These are phyloP conservation scores for Belgica antarctica DNA, from an alignment of 2,888 invertebrate species.

Conservation along the genomic window DNA sequence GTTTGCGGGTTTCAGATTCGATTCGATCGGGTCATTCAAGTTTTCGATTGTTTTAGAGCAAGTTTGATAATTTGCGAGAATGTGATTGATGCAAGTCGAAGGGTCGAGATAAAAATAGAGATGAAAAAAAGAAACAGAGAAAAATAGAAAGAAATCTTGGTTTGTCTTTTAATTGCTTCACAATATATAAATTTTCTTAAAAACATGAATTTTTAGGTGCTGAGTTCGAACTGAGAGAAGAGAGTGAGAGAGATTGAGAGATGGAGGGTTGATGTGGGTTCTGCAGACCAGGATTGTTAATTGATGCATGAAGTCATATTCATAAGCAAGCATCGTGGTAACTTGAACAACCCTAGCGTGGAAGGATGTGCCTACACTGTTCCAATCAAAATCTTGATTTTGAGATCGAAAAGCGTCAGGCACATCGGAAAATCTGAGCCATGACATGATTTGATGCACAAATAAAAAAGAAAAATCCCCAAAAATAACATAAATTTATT, in stretches of 20 bases:
- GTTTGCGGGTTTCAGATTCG: slow-evolving; percentile 33
- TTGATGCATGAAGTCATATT: no score
- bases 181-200: no score
- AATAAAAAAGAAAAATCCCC: background rate
- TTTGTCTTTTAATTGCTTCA: slow-evolving; percentile 35
- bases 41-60: background rate
- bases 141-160: slow-evolving; percentile 33
- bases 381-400: background rate
- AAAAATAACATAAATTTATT: background rate
- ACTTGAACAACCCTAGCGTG: no score
- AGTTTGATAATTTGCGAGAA: slow-evolving; percentile 33
- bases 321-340: no score
- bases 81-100: slow-evolving; percentile 13
- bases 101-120: slow-evolving; percentile 30
- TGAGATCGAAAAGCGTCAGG: background rate
- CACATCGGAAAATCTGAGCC: background rate
- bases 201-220: background rate
- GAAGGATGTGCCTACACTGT: no score
- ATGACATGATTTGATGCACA: slow-evolving; percentile 7
- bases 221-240: background rate
- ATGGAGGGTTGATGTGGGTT: no score
- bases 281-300: no score
- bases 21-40: slow-evolving; percentile 41
- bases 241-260: background rate
- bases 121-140: slow-evolving; percentile 41